Base-by-base conservation (phyloP, 2,797 vertebrate species). In the Distichodus sexfasciatus region DNA sequence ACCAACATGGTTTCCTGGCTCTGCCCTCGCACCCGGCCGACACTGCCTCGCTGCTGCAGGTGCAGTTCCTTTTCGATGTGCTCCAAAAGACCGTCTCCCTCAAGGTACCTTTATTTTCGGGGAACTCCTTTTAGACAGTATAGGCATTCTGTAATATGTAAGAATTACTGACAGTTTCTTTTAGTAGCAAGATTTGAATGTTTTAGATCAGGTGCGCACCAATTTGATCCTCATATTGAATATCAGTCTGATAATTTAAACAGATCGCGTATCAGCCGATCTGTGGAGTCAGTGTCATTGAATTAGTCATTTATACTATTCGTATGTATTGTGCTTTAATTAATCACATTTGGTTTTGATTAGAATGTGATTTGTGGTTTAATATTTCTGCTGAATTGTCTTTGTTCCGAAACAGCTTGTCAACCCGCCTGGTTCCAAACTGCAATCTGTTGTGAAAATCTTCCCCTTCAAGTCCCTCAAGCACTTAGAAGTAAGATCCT, bases 391-490 rank as follows among this genome's bases (percentile, higher is more conserved):
- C n/a, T 31, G 33, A n/a, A 2, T 50, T 29, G 3, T 36, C 5
- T 35, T 50, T 2, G 61, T 1, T 44, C 2, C 21, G 9, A 41
- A 26, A 33, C 76, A 99, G 96, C 88, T 99, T 0, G 59, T 96
- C 76, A 93, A 94, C 76, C 84, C 91, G n/a, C 82, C 90, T 46
- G 92, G 87, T 11, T 72, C 51, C 64, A 90, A 79, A 64, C 80
- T 91, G 21, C 91, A 93, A 66, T 92, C 92, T 5, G 82, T 90
- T 71, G 93, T 98, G 86, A 97, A 94, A 84, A 96, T 99, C 82
- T 97, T 94, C 67, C 94, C 96, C 1, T 98, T 99, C 86, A 99
- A 99, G 83, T 96, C 94, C 33, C 89, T 99, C 9, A 93, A 91
- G 66, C 88, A 78, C 81, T 87, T 98, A 80, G 96, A 98, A 92